These are phyloP conservation scores for Lithosia quadra DNA, from an alignment of 2,888 invertebrate species.

Conservation along the genomic window DNA sequence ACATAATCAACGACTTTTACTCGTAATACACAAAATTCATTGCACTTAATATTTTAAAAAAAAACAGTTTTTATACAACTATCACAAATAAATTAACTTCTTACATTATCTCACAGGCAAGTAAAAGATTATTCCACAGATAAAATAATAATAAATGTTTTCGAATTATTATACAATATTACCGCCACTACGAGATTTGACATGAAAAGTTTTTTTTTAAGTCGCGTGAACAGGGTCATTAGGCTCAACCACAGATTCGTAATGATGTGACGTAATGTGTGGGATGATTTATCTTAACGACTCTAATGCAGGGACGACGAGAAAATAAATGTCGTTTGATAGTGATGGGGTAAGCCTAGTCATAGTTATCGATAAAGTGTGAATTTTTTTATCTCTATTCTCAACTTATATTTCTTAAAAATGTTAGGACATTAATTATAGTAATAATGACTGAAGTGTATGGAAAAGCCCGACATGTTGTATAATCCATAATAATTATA, in stretches of 20 bases:
- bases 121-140: slow-evolving; percentile 1
- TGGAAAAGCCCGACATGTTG: not conserved
- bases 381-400: not conserved
- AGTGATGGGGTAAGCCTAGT: slow-evolving; percentile 17
- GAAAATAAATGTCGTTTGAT: slow-evolving; percentile 19
- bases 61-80: not conserved
- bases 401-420: too few species aligned
- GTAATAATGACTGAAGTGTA: not conserved
- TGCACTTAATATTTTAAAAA: too few species aligned
- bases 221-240: slow-evolving; percentile 26
- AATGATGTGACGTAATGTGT: slow-evolving; percentile 32
- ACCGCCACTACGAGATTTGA: not conserved
- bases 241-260: slow-evolving; percentile 25
- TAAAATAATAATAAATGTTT: slow-evolving; percentile 1
- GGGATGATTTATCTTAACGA: slow-evolving; percentile 29
- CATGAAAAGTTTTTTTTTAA: slow-evolving; percentile 11
- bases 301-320: slow-evolving; percentile 15
- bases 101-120: not conserved
- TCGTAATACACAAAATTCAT: not conserved
- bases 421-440: too few species aligned
- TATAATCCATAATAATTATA: not conserved
- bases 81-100: not conserved
- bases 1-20: not conserved
- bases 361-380: slow-evolving; percentile 22
- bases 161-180: not conserved